Evolutionary conservation across 2,797 vertebrate genomes (phyloP).

Genomic region (Acestrorhynchus altus): DNA sequence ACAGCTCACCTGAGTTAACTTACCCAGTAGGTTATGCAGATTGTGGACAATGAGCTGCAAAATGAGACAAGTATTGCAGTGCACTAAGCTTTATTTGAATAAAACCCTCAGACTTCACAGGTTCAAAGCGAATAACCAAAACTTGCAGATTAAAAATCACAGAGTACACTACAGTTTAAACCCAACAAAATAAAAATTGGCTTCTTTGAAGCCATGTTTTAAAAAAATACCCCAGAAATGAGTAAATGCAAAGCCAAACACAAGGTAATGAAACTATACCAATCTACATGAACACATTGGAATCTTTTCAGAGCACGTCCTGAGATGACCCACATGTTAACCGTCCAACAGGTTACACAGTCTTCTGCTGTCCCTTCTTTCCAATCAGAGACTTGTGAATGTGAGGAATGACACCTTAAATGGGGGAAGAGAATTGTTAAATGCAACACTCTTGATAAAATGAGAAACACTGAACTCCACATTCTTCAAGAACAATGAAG

Average conservation of each 20-base stretch:
- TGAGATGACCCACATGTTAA: constrained; percentile 66
- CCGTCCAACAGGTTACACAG: constrained; percentile 72
- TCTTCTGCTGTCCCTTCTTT: constrained; percentile 87
- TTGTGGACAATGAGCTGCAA: too few relatives aligned
- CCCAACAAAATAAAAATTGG: constrained; percentile 61
- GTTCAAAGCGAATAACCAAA: constrained; percentile 64
- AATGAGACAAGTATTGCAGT: constrained; percentile 20
- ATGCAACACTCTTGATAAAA: neutral
- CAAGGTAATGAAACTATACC: constrained; percentile 68
- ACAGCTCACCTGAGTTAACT: too few relatives aligned
- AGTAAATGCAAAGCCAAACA: constrained; percentile 77
- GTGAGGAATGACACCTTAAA: constrained; percentile 82
- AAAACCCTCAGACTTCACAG: constrained; percentile 70
- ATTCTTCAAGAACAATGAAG: neutral
- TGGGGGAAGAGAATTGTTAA: neutral
- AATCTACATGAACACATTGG: constrained; percentile 63
- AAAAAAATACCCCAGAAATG: constrained; percentile 73
- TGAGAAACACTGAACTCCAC: neutral
- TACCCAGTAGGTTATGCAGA: too few relatives aligned
- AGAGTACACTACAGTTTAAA: constrained; percentile 46
- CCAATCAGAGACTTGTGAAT: constrained; percentile 86
- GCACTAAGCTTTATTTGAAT: constrained; percentile 78
- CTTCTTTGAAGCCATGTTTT: constrained; percentile 84
- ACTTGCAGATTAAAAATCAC: constrained; percentile 54
- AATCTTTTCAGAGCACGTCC: constrained; percentile 70